These are phyloP conservation scores for Spilarctia lutea DNA, from an alignment of 2,888 invertebrate genomes.

Conservation along the genomic window DNA sequence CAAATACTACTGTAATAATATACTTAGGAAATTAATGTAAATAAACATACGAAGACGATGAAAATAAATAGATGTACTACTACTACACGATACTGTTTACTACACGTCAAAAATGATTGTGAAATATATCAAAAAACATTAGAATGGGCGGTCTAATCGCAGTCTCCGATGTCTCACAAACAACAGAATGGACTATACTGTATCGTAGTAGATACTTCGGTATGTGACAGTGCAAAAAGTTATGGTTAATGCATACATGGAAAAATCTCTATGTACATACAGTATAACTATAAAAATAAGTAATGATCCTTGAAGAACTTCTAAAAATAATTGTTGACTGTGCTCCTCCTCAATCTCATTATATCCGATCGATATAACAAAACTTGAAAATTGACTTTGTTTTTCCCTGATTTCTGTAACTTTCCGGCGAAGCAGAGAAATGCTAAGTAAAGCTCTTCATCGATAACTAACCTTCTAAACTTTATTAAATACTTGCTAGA, in stretches of 20 bases:
- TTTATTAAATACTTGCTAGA: background rate
- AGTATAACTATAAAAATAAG: background rate
- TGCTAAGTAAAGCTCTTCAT: background rate
- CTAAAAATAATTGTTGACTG: background rate
- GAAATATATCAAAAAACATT: background rate
- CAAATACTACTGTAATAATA: background rate
- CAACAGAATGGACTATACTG: too few relatives aligned
- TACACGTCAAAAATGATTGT: background rate
- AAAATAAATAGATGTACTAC: background rate
- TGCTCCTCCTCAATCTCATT: background rate
- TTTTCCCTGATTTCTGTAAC: background rate
- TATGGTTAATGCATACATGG: too few relatives aligned
- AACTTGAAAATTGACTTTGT: background rate
- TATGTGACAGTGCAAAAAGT: too few relatives aligned
- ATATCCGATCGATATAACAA: background rate
- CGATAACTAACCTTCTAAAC: background rate
- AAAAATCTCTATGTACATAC: too few relatives aligned
- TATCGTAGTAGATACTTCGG: too few relatives aligned
- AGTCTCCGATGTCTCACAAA: too few relatives aligned
- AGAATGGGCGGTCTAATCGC: too few relatives aligned
- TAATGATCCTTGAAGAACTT: background rate
- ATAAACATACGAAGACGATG: background rate
- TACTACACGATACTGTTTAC: background rate
- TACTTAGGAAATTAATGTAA: background rate
- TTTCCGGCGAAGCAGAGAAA: background rate